Base-by-base conservation (phyloP, 2,888 invertebrate genomes). In the Nineta flava region DNA sequence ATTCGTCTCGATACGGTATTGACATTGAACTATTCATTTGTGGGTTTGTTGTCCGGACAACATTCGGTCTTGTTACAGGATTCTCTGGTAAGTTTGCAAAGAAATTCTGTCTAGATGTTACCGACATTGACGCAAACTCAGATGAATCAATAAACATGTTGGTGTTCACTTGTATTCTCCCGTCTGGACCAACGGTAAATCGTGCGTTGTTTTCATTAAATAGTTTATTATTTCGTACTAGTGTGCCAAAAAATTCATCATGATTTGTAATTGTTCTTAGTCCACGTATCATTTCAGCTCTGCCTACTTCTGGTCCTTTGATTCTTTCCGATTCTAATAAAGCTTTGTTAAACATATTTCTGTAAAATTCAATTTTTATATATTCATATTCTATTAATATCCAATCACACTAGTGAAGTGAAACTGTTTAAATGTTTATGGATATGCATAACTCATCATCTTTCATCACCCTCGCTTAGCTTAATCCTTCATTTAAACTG, bases 321-420 rank as follows among this genome's bases (percentile, higher is more conserved):
- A 68, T 57, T 43, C 73, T 58, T 26, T 71, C 60, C 0, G 72
- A 66, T 57, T 73, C 72, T 0, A 70, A 70, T 57, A 68, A 68
- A 53, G 72, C 61, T 59, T 73, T 73, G 58, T 71, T 72, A 55
- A 72, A 73, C 55, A 72, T 69, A 69, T 67, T 72, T 52, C 73
- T 73, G 64, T 3, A 63, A 62, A 10, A 35, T 47, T n/a, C 12
- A 4, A 19, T 7, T 21, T 17, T n/a, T n/a, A 47, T 34, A 38
- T 12, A 9, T 12, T 13, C 21, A 43, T 38, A n/a, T 35, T 40
- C 2, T 51, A 21, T 35, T 34, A 43, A 47, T 7, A 46, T 19
- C 7, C n/a, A n/a, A n/a, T n/a, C n/a, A n/a, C n/a, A n/a, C n/a
- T n/a, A n/a, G n/a, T n/a, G n/a, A n/a, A n/a, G n/a, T n/a, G n/a